Conservation (phyloP, 2,888 invertebrate species). For the Allacma fusca region DNA sequence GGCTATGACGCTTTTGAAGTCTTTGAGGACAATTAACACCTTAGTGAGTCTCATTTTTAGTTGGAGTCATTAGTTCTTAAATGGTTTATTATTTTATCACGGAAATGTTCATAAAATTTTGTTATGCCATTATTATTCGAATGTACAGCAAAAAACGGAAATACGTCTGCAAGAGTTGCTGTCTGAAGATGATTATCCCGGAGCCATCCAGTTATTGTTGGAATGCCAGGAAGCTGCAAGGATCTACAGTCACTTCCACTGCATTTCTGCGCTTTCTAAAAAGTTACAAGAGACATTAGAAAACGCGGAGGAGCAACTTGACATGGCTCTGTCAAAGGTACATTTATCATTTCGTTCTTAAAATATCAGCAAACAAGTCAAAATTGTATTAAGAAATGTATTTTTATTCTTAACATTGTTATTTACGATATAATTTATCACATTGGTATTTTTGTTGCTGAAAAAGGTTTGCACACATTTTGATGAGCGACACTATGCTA, state of each 20-base stretch:
- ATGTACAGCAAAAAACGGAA: constrained; percentile 79
- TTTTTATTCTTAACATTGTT: too few species aligned
- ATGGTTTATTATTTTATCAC: constrained; percentile 6
- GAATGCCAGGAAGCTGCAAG: constrained; percentile 87
- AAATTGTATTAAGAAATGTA: too few species aligned
- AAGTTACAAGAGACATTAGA: constrained; percentile 90
- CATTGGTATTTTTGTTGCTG: too few species aligned
- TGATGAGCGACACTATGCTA: constrained; percentile 79
- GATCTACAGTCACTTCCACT: constrained; percentile 86
- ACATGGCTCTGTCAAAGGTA: constrained; percentile 82
- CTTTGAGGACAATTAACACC: constrained; percentile 80
- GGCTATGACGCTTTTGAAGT: constrained; percentile 79
- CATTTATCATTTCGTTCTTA: too few species aligned
- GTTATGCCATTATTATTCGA: too few species aligned
- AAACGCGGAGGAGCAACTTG: constrained; percentile 89
- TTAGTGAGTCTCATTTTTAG: constrained; percentile 68
- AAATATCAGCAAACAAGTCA: too few species aligned
- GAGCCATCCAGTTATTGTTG: constrained; percentile 86
- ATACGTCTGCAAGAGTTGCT: constrained; percentile 81
- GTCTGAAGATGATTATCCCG: constrained; percentile 84
- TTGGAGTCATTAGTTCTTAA: constrained; percentile 2
- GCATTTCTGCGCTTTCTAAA: constrained; percentile 84
- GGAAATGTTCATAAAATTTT: too few species aligned
- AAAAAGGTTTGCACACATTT: constrained; percentile 76
- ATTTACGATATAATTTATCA: too few species aligned